A percentile compares a stretch with the other conserved stretches of the same genome.
phyloP scores from a whole-genome alignment of 2,888 invertebrate genomes.

The Heterodera filipjevi region DNA sequence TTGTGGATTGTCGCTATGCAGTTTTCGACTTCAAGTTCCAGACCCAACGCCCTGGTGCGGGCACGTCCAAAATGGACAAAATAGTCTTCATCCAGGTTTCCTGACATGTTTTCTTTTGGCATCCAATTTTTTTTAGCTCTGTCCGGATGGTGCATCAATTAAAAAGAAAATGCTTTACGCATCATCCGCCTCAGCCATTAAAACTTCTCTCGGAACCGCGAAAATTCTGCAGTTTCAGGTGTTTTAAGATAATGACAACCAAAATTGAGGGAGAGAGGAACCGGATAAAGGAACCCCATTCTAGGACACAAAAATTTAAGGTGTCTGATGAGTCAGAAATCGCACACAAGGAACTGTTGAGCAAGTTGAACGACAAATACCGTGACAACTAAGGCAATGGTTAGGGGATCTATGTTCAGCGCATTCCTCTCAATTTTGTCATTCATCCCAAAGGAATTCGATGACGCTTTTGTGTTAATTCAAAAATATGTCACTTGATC shows the following conservation, averaged over 20 bases:
- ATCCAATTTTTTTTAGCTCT: conserved; percentile 72
- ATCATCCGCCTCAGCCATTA: conserved; percentile 96
- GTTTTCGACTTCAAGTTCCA: conserved; percentile 94
- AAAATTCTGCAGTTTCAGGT: conserved; percentile 65
- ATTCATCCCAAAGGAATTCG: not conserved
- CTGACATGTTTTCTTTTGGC: not conserved
- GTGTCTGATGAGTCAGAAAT: conserved; percentile 65
- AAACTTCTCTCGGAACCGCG: conserved; percentile 80
- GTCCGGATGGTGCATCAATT: conserved; percentile 94
- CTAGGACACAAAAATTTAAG: conserved; percentile 41
- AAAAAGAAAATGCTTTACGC: conserved; percentile 81
- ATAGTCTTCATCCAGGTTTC: conserved; percentile 93
- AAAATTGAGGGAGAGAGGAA: too few relatives aligned
- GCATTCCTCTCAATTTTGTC: conserved; percentile 28
- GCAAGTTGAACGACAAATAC: conserved; percentile 63
- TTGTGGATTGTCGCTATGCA: conserved; percentile 90
- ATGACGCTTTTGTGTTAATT: not conserved
- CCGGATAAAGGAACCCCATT: too few relatives aligned
- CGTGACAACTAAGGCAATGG: conserved; percentile 55
- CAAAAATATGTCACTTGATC: not conserved
- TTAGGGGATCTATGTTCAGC: conserved; percentile 13
- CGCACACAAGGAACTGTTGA: conserved; percentile 62
- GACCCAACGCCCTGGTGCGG: conserved; percentile 83
- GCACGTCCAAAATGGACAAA: conserved; percentile 93
- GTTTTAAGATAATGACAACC: too few relatives aligned